Evolutionary conservation across 1,140 invertebrate genomes (phyloP), one percentile per base, ranked within the genome.

Genomic region (Zelostemma sp.): DNA sequence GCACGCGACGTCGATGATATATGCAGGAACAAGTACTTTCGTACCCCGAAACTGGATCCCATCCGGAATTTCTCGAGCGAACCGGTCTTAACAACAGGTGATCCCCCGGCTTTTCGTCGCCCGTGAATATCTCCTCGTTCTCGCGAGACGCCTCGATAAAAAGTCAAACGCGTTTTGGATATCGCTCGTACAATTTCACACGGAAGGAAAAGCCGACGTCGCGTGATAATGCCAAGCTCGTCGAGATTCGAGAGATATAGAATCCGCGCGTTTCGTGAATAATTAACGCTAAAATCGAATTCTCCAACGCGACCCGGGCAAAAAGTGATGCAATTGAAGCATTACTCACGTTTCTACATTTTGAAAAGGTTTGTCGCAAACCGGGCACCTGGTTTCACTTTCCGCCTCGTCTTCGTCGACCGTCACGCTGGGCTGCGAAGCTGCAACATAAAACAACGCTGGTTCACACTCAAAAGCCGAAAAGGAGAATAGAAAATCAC

Each of bases 321-420:
- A n/a, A n/a, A n/a, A n/a, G n/a, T n/a, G n/a, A n/a, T n/a, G 14
- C 11, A 35, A 51, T 33, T 33, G 46, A 46, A 19, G 51, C 3
- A 28, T 31, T 68, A 90, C 91, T 92, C 85, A 93, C 92, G 87
- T 83, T 75, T 92, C 91, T 71, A 92, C 86, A 76, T 92, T 90
- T 53, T 85, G 85, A 79, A 90, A 93, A 31, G 88, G 88, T 78
- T 90, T 90, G 78, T 92, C 90, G 77, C 92, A 93, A 56, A 89
- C 88, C 35, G 89, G 86, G 75, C 92, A 93, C 65, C 90, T 86
- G 21, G 86, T 86, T 63, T 88, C 87, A 50, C 91, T 89, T 43
- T 91, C 89, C 28, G 91, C 89, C 55, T 88, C 87, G 61, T 91
- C 89, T 57, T 90, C 89, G 45, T 89, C 88, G 17, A 86, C 84